Base-by-base conservation (phyloP, 2,797 vertebrate species). In the Echiichthys vipera region DNA sequence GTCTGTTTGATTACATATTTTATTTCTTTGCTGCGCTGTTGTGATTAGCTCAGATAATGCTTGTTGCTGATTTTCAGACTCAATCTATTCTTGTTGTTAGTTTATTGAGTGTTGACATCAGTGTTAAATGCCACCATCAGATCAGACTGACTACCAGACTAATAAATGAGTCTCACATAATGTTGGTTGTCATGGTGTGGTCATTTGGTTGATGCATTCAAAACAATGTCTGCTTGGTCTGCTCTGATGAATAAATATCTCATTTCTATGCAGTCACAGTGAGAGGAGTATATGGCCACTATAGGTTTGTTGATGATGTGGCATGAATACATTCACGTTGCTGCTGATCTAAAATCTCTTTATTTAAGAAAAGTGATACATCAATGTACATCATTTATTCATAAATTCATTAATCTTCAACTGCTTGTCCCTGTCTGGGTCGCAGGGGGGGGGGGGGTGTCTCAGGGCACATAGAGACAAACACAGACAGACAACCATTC, bases 71-170 rank as follows among this genome's bases (percentile, higher is more conserved):
- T 42, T 77, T 51, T 58, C 36, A 71, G 22, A 56, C 59, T 71
- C 59, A 63, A 20, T 80, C 36, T 54, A 11, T 64, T 64, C n/a
- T 14, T 49, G 20, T 40, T 68, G 53, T 55, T 64, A 37, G n/a
- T 40, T 67, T 74, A 84, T 78, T 65, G 75, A 73, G 56, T 62
- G 27, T 54, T 58, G n/a, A 74, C 22, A 11, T 65, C 53, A n/a
- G 25, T 51, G 77, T 45, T 75, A 72, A 89, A 85, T 84, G 51
- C 47, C 72, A 80, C 29, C 64, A 32, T 58, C 55, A 71, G 27
- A 71, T 46, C 45, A 12, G n/a, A 49, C 61, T 61, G 63, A 78
- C 73, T 71, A 55, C 32, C 47, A 78, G 73, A 80, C 67, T 61
- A 67, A 84, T 67, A 76, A 58, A 86, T 81, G 66, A 78, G 68